Evolutionary conservation across 2,113 vertebrate genomes (phyloP).

Genomic region (Nyctereutes procyonoides): DNA sequence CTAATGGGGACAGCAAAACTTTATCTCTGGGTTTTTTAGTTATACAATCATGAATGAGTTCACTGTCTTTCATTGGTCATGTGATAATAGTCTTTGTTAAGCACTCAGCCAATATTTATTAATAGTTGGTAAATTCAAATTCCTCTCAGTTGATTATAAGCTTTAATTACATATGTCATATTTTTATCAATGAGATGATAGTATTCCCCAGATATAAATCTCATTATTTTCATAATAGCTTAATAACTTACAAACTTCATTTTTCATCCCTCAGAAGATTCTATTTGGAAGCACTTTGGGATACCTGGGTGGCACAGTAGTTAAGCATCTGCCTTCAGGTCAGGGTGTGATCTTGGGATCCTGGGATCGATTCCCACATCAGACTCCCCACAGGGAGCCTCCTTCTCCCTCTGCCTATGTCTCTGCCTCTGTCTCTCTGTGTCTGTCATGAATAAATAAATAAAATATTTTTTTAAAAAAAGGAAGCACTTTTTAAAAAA

Average conservation of each 20-base stretch:
- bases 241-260: neutral
- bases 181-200: neutral
- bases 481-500: too few relatives aligned
- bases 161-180: neutral
- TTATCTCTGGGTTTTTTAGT: neutral
- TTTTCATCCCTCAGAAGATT: neutral
- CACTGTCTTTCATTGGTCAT: neutral
- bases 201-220: neutral
- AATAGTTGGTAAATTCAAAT: neutral
- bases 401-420: too few relatives aligned
- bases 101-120: neutral
- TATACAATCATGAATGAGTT: neutral
- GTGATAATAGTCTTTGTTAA: conserved; percentile 1
- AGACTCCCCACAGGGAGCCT: too few relatives aligned
- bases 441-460: too few relatives aligned
- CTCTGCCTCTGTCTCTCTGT: too few relatives aligned
- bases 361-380: too few relatives aligned
- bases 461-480: too few relatives aligned
- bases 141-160: neutral
- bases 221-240: neutral
- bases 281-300: neutral
- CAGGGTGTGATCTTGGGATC: too few relatives aligned
- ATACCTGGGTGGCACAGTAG: too few relatives aligned
- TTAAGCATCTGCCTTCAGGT: too few relatives aligned
- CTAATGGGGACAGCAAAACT: neutral